Percentiles rank a stretch among this genome's conserved stretches.
These are phyloP conservation scores for Pristis pectinata DNA, from an alignment of 2,797 vertebrate species.

Conservation along the genomic window DNA sequence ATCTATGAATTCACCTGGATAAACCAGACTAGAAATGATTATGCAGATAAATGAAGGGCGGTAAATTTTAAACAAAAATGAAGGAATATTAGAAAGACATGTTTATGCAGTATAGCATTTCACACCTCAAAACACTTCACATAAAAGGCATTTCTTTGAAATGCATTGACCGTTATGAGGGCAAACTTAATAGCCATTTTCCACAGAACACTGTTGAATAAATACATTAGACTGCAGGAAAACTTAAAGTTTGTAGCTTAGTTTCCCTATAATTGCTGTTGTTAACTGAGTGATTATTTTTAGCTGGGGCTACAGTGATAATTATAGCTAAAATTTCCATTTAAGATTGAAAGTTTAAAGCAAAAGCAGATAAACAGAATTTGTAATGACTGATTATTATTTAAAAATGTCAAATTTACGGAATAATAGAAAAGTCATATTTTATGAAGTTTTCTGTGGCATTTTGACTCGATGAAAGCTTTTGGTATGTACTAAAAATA, in stretches of 20 bases:
- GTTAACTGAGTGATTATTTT: neutral
- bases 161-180: neutral
- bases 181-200: neutral
- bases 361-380: neutral
- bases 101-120: neutral
- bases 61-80: neutral
- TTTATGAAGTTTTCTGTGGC: neutral
- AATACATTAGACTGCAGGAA: neutral
- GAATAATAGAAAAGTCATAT: neutral
- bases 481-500: neutral
- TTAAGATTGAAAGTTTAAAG: neutral
- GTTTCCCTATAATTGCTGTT: neutral
- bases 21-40: neutral
- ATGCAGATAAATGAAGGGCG: neutral
- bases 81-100: slow-evolving; percentile 9
- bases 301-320: neutral
- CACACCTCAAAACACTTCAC: neutral
- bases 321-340: neutral
- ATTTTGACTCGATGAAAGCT: neutral
- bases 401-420: neutral
- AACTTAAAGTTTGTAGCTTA: neutral
- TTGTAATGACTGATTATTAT: neutral
- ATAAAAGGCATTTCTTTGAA: slow-evolving; percentile 1
- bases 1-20: slow-evolving; percentile 27
- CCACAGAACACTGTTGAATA: too few relatives aligned